phyloP scores from a whole-genome alignment of 2,797 vertebrate genomes.

The Crenichthys baileyi region DNA sequence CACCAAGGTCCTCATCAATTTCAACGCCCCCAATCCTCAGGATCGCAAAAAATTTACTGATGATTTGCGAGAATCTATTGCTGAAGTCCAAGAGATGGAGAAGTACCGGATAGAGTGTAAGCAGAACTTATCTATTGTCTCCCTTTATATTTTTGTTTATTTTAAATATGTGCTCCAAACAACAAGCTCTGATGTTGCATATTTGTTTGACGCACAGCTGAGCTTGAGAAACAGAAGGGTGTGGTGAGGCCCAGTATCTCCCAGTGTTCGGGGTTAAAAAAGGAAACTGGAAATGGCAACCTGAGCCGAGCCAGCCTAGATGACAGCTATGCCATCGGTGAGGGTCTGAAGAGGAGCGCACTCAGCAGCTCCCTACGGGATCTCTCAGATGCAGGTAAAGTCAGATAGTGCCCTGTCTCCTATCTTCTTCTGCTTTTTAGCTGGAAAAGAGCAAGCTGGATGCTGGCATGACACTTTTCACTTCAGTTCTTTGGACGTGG shows the following conservation, averaged over 20 bases:
- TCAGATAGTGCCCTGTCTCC: neutral
- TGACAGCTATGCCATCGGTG: conserved; percentile 91
- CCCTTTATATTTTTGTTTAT: neutral
- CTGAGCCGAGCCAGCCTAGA: conserved; percentile 91
- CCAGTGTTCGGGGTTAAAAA: conserved; percentile 90
- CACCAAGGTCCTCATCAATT: conserved; percentile 96
- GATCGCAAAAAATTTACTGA: conserved; percentile 98
- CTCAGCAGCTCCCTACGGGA: conserved; percentile 96
- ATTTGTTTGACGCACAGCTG: conserved; percentile 79
- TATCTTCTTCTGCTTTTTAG: conserved; percentile 13
- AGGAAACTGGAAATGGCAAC: conserved; percentile 90
- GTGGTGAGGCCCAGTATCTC: conserved; percentile 92
- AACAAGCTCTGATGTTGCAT: neutral
- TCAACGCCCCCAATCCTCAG: conserved; percentile 97
- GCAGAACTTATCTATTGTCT: conserved; percentile 55
- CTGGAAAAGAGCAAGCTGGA: conserved; percentile 35
- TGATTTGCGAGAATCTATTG: conserved; percentile 93
- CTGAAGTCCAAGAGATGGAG: conserved; percentile 98
- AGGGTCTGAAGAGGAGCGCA: conserved; percentile 93
- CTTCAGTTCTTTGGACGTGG: neutral
- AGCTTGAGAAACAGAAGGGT: conserved; percentile 96
- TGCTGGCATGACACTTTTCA: conserved; percentile 19
- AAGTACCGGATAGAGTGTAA: conserved; percentile 98
- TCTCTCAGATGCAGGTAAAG: conserved; percentile 95
- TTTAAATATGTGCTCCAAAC: neutral